phyloP scores from a whole-genome alignment of 1,140 invertebrate species.

The Eufriesea mexicana region DNA sequence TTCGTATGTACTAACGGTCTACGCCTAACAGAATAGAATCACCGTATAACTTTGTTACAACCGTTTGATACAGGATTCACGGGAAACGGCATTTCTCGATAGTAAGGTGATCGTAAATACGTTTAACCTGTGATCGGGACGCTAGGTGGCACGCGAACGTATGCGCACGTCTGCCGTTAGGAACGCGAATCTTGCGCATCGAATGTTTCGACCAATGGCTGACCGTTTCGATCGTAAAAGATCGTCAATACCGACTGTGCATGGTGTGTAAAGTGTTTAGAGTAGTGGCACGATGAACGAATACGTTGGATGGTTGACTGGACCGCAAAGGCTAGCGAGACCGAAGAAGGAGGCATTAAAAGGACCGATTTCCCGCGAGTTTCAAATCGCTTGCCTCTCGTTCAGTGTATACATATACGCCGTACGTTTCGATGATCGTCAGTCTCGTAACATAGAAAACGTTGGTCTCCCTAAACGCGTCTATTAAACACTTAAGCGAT shows the following conservation, averaged over 20 bases:
- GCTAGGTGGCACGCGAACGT: background rate
- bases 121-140: background rate
- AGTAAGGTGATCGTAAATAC: background rate
- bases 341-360: constrained; percentile 12
- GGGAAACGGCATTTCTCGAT: too few relatives aligned
- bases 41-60: too few relatives aligned
- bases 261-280: background rate
- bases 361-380: background rate
- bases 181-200: background rate
- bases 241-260: background rate
- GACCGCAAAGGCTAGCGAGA: background rate
- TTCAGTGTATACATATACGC: background rate
- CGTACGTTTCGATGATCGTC: constrained; percentile 22
- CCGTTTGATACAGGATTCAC: too few relatives aligned
- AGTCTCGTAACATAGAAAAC: constrained; percentile 57
- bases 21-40: too few relatives aligned
- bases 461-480: constrained; percentile 51
- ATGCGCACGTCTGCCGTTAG: background rate
- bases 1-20: too few relatives aligned
- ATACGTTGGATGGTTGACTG: background rate
- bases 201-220: background rate
- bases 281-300: background rate
- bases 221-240: background rate
- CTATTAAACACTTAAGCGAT: constrained; percentile 27
- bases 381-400: background rate